These are phyloP conservation scores for Actias luna DNA, from an alignment of 2,888 invertebrate genomes.

Conservation along the genomic window DNA sequence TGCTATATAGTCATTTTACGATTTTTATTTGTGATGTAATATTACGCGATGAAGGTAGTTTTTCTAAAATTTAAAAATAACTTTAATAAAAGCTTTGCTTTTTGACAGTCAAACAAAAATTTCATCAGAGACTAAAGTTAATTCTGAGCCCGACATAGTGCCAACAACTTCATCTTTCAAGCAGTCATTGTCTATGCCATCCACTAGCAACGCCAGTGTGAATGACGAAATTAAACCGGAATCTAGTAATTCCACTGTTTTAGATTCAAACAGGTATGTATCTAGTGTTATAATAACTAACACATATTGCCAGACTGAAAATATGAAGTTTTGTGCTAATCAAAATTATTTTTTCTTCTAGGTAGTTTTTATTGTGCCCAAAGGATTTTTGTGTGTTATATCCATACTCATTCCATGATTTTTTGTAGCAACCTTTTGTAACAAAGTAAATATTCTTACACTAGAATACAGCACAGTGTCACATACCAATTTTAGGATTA, in stretches of 20 bases:
- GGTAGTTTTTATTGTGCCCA: no score
- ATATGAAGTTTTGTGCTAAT: no score
- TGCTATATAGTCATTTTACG: not conserved
- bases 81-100: not conserved
- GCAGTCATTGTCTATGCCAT: constrained; percentile 44
- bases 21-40: not conserved
- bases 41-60: not conserved
- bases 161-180: constrained; percentile 51
- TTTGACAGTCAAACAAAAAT: constrained; percentile 42
- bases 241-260: constrained; percentile 43
- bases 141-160: constrained; percentile 61
- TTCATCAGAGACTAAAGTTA: constrained; percentile 30
- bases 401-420: no score
- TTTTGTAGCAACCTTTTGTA: no score
- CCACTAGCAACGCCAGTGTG: constrained; percentile 46
- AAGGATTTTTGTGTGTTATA: no score
- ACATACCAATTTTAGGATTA: no score
- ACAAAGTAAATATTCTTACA: no score
- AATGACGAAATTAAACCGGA: constrained; percentile 32
- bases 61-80: not conserved
- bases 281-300: no score
- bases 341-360: no score
- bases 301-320: not conserved
- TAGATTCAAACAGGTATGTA: constrained; percentile 46
- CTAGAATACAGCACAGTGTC: no score